Evolutionary conservation across 2,113 vertebrate genomes (phyloP).

Genomic region (Calyptomena viridis): DNA sequence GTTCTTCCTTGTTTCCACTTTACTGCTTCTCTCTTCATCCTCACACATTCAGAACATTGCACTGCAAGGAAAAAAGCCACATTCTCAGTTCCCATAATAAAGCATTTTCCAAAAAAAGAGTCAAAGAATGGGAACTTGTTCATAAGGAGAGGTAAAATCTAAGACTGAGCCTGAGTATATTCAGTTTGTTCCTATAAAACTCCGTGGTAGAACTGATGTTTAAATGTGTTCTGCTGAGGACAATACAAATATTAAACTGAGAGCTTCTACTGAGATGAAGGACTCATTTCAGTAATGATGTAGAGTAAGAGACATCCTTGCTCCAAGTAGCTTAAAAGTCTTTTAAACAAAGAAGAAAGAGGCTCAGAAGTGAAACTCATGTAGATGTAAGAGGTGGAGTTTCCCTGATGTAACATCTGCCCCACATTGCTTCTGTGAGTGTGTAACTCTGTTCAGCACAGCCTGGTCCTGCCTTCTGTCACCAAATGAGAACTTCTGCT

Average conservation of each 20-base stretch:
- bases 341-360: neutral
- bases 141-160: neutral
- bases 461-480: neutral
- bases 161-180: neutral
- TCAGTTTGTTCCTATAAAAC: neutral
- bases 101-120: neutral
- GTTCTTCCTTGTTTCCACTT: neutral
- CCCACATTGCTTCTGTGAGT: neutral
- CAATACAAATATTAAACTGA: neutral
- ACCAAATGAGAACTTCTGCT: neutral
- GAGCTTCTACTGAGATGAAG: neutral
- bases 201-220: neutral
- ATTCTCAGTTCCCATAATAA: neutral
- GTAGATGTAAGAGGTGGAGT: neutral
- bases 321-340: neutral
- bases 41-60: neutral
- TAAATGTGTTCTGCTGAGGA: neutral
- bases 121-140: neutral
- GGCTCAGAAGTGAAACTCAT: neutral
- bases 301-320: neutral
- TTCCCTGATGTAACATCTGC: neutral
- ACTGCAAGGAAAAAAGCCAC: neutral
- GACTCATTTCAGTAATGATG: neutral
- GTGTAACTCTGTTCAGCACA: neutral
- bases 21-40: neutral